These are phyloP conservation scores for Apolygus lucorum DNA, from an alignment of 1,140 invertebrate genomes.

Conservation along the genomic window DNA sequence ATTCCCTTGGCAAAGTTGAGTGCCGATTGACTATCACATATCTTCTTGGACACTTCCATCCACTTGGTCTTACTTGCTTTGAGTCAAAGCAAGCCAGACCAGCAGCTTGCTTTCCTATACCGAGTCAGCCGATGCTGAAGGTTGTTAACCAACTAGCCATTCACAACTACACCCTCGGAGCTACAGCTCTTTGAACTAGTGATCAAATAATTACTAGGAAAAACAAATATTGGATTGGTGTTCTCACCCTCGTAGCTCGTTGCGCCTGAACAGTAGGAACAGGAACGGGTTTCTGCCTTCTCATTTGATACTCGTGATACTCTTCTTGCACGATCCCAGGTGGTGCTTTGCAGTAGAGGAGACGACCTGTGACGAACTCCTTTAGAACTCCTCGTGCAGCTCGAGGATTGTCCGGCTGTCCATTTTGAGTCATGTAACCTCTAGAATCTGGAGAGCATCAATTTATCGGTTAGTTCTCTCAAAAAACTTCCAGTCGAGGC, in stretches of 20 bases:
- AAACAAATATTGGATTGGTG: neutral
- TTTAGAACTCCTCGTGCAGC: slow-evolving; percentile 84
- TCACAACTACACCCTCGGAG: slow-evolving; percentile 17
- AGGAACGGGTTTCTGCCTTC: slow-evolving; percentile 4
- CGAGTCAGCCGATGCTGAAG: too few species aligned
- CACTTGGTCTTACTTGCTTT: too few species aligned
- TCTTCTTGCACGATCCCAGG: slow-evolving; percentile 57
- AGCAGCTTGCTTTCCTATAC: too few species aligned
- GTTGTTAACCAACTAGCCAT: slow-evolving; percentile 1
- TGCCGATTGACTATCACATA: too few species aligned
- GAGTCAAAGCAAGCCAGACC: too few species aligned
- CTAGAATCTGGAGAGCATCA: slow-evolving; percentile 60
- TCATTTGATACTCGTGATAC: slow-evolving; percentile 53
- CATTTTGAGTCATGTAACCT: slow-evolving; percentile 92
- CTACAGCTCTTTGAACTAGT: too few species aligned
- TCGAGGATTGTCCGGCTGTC: slow-evolving; percentile 85
- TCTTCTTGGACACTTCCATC: too few species aligned
- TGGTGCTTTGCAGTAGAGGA: slow-evolving; percentile 78
- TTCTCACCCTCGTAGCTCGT: slow-evolving; percentile 23
- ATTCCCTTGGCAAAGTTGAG: too few species aligned
- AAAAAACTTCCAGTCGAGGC: neutral
- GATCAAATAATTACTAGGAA: slow-evolving; percentile 1
- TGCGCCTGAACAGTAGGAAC: slow-evolving; percentile 9
- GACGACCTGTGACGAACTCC: slow-evolving; percentile 83
- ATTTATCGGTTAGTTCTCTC: too few species aligned